These are phyloP conservation scores for Agonopterix alstromeriana DNA, from an alignment of 2,888 invertebrate species.

Conservation along the genomic window DNA sequence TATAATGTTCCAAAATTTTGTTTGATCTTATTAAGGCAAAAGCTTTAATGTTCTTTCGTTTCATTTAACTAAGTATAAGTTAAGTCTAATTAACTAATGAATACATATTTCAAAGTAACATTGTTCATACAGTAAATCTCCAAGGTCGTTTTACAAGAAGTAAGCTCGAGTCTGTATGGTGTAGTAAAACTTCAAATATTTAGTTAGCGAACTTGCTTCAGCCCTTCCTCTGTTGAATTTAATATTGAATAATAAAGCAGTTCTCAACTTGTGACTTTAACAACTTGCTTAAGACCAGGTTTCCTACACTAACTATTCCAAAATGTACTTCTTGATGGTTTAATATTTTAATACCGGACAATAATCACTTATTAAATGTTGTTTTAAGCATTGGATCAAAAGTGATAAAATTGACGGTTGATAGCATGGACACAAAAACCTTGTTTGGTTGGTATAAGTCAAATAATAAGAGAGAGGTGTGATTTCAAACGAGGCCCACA, in stretches of 20 bases:
- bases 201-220: constrained; percentile 64
- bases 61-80: too few species aligned
- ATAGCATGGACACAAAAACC: too few species aligned
- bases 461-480: too few species aligned
- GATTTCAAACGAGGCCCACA: too few species aligned
- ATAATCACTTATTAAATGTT: too few species aligned
- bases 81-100: constrained; percentile 4
- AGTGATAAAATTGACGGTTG: too few species aligned
- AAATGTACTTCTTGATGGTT: constrained; percentile 1
- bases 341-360: too few species aligned
- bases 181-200: constrained; percentile 68
- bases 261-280: constrained; percentile 64
- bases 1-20: too few species aligned
- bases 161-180: constrained; percentile 25
- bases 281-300: constrained; percentile 61
- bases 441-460: too few species aligned
- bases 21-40: too few species aligned
- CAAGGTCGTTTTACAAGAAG: constrained; percentile 22
- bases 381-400: too few species aligned
- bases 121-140: constrained; percentile 12
- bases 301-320: constrained; percentile 44
- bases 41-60: too few species aligned
- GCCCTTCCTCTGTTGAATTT: constrained; percentile 65
- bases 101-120: constrained; percentile 4
- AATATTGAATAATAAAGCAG: constrained; percentile 74